Conservation (phyloP, 2,888 invertebrate genomes). For the Dione juno region DNA sequence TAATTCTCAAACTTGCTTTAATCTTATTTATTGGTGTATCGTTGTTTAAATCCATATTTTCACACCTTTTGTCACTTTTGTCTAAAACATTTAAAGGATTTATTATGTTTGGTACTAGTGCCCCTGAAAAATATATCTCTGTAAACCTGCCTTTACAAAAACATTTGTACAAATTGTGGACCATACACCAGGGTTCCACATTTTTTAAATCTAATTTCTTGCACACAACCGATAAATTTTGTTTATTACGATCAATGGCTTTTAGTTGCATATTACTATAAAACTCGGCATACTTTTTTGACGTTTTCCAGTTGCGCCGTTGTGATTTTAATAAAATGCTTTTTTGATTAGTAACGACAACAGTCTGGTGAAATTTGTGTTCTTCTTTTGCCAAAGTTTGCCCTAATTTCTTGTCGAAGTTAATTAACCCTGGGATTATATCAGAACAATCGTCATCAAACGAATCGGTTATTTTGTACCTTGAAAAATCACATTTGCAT, state of each 20-base stretch:
- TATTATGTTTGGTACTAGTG: background rate
- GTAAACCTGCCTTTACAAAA: constrained; percentile 82
- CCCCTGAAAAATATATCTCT: constrained; percentile 40
- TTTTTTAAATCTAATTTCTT: constrained; percentile 66
- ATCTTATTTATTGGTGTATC: background rate
- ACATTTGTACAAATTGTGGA: constrained; percentile 86
- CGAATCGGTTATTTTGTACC: constrained; percentile 58
- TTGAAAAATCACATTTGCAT: constrained; percentile 72
- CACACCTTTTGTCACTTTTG: constrained; percentile 3
- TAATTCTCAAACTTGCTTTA: constrained; percentile 2
- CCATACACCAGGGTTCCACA: constrained; percentile 86
- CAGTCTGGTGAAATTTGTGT: constrained; percentile 88
- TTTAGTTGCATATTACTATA: constrained; percentile 63
- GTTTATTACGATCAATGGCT: constrained; percentile 51
- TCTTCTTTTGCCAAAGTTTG: constrained; percentile 86
- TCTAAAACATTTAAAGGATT: background rate
- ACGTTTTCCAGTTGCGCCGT: constrained; percentile 83
- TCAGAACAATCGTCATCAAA: constrained; percentile 55
- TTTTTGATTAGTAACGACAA: constrained; percentile 86
- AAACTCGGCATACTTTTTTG: constrained; percentile 85
- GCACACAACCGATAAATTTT: constrained; percentile 54
- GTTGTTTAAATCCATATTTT: background rate
- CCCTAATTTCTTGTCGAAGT: constrained; percentile 78
- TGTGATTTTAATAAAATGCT: constrained; percentile 85
- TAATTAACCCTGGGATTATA: constrained; percentile 63